Conservation (phyloP, 2,888 invertebrate genomes). For the Nowickia ferox region DNA sequence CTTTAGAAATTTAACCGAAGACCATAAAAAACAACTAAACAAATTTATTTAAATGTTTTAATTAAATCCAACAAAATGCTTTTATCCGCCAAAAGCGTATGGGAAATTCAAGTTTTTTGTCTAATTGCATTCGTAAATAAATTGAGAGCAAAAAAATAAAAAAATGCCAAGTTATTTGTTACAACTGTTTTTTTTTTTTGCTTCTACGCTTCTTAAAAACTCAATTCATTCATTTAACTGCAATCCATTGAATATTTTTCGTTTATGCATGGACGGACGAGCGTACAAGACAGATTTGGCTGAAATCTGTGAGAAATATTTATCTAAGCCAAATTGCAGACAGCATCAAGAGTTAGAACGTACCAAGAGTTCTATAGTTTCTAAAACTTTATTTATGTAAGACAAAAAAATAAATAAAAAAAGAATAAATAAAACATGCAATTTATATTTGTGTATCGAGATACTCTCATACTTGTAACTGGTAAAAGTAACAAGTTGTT, state of each 20-base stretch:
- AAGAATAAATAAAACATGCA: background rate
- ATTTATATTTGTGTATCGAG: conserved; percentile 8
- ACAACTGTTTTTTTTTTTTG: background rate
- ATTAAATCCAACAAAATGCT: conserved; percentile 53
- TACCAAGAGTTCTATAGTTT: background rate
- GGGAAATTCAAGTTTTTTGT: conserved; percentile 47
- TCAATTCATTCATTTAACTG: conserved; percentile 62
- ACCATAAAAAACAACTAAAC: background rate
- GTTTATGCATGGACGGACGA: background rate
- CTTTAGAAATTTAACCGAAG: background rate
- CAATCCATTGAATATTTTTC: conserved; percentile 59
- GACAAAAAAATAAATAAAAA: background rate
- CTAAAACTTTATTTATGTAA: background rate
- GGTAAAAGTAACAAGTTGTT: conserved; percentile 33
- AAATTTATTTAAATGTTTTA: conserved; percentile 51
- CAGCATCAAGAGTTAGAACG: conserved; percentile 45
- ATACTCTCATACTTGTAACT: background rate
- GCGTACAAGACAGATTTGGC: conserved; percentile 1
- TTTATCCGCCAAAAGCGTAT: conserved; percentile 55
- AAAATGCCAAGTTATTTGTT: conserved; percentile 20
- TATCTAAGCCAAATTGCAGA: conserved; percentile 33
- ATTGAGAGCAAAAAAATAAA: background rate
- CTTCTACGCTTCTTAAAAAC: conserved; percentile 20
- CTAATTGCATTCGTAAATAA: conserved; percentile 18
- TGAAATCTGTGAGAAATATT: conserved; percentile 60